These are phyloP conservation scores for Euborellia annulipes DNA, from an alignment of 1,140 invertebrate species.

Conservation along the genomic window DNA sequence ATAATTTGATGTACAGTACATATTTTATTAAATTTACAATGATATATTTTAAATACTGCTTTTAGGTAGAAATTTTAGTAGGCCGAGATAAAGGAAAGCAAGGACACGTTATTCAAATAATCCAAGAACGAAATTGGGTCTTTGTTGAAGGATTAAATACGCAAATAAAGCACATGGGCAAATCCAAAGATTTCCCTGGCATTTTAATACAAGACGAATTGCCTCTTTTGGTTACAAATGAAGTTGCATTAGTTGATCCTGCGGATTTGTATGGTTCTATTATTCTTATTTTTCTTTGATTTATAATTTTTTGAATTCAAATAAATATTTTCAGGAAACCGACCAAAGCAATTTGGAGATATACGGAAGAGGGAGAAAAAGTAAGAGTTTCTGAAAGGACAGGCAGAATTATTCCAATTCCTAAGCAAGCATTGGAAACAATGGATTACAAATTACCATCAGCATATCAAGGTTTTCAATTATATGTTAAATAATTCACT, in stretches of 20 bases:
- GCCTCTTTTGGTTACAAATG: conserved; percentile 52
- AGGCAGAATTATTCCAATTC: conserved; percentile 80
- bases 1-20: neutral
- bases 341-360: conserved; percentile 77
- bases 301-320: too few relatives aligned
- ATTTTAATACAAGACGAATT: conserved; percentile 38
- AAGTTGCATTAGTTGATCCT: conserved; percentile 84
- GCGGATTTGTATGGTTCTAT: conserved; percentile 55
- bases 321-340: conserved; percentile 33
- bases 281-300: too few relatives aligned
- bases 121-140: conserved; percentile 93
- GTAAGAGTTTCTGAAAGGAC: conserved; percentile 76
- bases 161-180: conserved; percentile 43
- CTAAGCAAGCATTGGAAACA: conserved; percentile 56
- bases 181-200: conserved; percentile 46
- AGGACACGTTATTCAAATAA: conserved; percentile 56
- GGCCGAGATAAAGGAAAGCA: conserved; percentile 93
- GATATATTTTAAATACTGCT: too few relatives aligned
- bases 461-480: conserved; percentile 41
- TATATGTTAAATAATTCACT: too few relatives aligned
- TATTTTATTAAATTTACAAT: too few relatives aligned
- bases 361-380: conserved; percentile 73
- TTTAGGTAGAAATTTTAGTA: conserved; percentile 73
- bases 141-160: conserved; percentile 88
- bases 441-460: conserved; percentile 64